Percentiles rank a stretch among this genome's conserved stretches.
phyloP scores from a whole-genome alignment of 2,888 invertebrate genomes.

The Ectobius pallidus region DNA sequence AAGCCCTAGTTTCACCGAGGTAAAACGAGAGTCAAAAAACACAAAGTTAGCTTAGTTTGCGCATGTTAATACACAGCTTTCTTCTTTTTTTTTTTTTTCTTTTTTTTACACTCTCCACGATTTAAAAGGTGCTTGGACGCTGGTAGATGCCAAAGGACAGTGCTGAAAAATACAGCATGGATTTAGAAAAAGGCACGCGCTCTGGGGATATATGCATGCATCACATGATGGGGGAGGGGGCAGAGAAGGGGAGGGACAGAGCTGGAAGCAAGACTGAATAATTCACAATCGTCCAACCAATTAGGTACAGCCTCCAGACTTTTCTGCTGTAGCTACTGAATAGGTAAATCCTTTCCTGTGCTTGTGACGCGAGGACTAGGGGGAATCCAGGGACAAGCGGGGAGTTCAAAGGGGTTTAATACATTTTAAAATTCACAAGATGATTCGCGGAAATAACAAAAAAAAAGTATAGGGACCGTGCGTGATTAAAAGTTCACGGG shows the following conservation, averaged over 20 bases:
- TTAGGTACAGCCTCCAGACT: constrained; percentile 24
- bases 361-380: constrained; percentile 8
- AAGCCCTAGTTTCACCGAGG: no score
- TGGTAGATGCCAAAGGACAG: background rate
- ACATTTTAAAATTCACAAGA: constrained; percentile 29
- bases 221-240: background rate
- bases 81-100: no score
- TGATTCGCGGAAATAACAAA: constrained; percentile 28
- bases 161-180: constrained; percentile 1
- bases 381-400: background rate
- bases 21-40: no score
- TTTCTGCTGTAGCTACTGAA: constrained; percentile 5
- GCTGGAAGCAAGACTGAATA: constrained; percentile 15
- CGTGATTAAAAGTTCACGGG: constrained; percentile 25
- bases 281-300: constrained; percentile 29
- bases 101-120: no score
- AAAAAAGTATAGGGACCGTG: background rate
- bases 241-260: background rate
- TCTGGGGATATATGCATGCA: background rate
- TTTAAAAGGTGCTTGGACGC: no score
- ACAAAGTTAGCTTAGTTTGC: no score
- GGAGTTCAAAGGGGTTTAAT: constrained; percentile 14
- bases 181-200: background rate
- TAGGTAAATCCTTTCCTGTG: constrained; percentile 25
- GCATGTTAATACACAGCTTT: no score